Evolutionary conservation across 2,113 vertebrate species (phyloP), one percentile per base, ranked within the genome.

Genomic region (Eurystomus gularis): DNA sequence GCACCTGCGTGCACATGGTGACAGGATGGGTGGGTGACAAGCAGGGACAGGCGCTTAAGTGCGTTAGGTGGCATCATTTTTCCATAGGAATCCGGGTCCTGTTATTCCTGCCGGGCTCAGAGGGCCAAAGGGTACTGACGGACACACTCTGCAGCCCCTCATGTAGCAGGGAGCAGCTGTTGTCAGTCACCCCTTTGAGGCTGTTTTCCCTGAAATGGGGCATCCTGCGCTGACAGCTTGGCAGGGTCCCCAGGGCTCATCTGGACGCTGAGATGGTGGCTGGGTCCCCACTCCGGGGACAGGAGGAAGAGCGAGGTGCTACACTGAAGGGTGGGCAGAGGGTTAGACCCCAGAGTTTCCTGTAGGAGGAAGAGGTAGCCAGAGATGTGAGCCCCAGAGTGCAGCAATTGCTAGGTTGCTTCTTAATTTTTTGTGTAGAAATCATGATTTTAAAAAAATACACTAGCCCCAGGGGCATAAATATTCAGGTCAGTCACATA

Each of bases 1-100:
- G 48, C 1, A 0, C 28, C 28, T 46, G 31, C 46, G n/a, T 54
- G 33, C 0, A 0, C 0, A 5, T 10, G 35, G 57, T 14, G 48
- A n/a, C 0, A 6, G 23, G 16, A 35, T 1, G 2, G 9, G 13
- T 16, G 37, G 3, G 25, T 37, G n/a, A 58, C 51, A 48, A 69
- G 48, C 5, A 5, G 70, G 16, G 26, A 65, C 13, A 25, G 44
- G n/a, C 4, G 0, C 35, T 62, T 82, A 10, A 52, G 79, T 29
- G n/a, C n/a, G n/a, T 60, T 70, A 40, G 20, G 23, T 35, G 11
- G 17, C n/a, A 24, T 82, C 9, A 3, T 42, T 84, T 86, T 40
- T 61, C 71, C 20, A 1, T 57, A 52, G 25, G 37, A 73, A 70
- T 61, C 58, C 1, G 0, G 9, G 15, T 52, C 7, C 55, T 66